Percentiles rank a stretch among this genome's conserved stretches.
phyloP scores from a whole-genome alignment of 1,140 invertebrate genomes.

The Diachasma alloeum region DNA sequence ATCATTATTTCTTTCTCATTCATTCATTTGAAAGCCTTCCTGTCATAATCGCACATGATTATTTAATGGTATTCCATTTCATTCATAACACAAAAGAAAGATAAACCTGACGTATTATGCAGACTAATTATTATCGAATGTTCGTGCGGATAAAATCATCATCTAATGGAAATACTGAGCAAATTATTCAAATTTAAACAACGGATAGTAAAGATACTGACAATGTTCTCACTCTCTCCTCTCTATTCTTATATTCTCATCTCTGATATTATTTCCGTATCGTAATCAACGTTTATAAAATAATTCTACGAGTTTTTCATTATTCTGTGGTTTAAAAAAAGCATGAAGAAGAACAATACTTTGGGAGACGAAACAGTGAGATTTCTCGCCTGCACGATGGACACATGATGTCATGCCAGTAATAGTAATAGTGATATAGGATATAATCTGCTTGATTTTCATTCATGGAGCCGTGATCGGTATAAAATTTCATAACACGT shows the following conservation, averaged over 20 bases:
- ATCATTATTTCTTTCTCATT: neutral
- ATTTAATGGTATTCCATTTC: neutral
- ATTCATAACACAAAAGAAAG: neutral
- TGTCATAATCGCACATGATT: neutral
- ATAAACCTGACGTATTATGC: neutral
- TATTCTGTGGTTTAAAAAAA: too few species aligned
- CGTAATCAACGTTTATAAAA: too few species aligned
- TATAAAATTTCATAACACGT: neutral
- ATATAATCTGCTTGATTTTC: neutral
- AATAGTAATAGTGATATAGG: too few species aligned
- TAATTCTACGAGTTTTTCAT: too few species aligned
- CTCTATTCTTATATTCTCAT: neutral
- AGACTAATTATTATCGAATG: neutral
- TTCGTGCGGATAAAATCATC: neutral
- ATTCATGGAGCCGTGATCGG: neutral
- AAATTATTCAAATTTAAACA: neutral
- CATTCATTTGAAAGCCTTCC: neutral
- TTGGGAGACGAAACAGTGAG: too few species aligned
- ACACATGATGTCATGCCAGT: too few species aligned
- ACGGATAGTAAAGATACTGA: neutral
- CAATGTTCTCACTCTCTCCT: neutral
- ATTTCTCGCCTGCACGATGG: too few species aligned
- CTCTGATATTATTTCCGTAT: too few species aligned
- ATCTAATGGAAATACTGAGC: neutral
- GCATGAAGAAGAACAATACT: too few species aligned